These are phyloP conservation scores for Aporophyla nigra DNA, from an alignment of 2,888 invertebrate species.

Conservation along the genomic window DNA sequence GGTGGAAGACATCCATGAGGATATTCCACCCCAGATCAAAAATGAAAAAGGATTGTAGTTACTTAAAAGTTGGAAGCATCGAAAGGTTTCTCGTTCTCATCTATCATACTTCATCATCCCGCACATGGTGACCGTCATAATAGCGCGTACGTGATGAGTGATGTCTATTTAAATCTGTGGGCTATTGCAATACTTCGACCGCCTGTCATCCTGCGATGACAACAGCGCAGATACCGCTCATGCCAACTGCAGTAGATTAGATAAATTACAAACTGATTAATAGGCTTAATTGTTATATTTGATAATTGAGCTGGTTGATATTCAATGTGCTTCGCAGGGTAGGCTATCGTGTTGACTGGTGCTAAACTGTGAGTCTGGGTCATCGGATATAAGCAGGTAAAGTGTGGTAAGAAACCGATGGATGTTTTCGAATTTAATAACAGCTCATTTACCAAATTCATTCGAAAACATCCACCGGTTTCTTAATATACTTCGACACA, in stretches of 20 bases:
- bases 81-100: background rate
- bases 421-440: too few relatives aligned
- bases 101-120: conserved; percentile 30
- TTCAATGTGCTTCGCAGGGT: background rate
- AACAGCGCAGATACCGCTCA: conserved; percentile 14
- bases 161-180: conserved; percentile 32
- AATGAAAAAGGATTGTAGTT: background rate
- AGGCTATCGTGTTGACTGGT: background rate
- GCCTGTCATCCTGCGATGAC: conserved; percentile 41
- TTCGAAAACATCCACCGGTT: too few relatives aligned
- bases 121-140: conserved; percentile 27
- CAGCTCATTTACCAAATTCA: too few relatives aligned
- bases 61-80: background rate
- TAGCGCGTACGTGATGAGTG: conserved; percentile 27
- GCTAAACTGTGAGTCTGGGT: background rate
- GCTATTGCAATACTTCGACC: conserved; percentile 27
- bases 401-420: too few relatives aligned
- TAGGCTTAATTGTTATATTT: background rate
- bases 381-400: too few relatives aligned
- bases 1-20: too few relatives aligned
- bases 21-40: too few relatives aligned
- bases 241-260: conserved; percentile 27
- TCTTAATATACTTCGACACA: too few relatives aligned
- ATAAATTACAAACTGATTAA: conserved; percentile 25
- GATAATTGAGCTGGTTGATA: background rate